Base-by-base conservation (phyloP, 1,140 invertebrate species). In the Ganaspis sp. region DNA sequence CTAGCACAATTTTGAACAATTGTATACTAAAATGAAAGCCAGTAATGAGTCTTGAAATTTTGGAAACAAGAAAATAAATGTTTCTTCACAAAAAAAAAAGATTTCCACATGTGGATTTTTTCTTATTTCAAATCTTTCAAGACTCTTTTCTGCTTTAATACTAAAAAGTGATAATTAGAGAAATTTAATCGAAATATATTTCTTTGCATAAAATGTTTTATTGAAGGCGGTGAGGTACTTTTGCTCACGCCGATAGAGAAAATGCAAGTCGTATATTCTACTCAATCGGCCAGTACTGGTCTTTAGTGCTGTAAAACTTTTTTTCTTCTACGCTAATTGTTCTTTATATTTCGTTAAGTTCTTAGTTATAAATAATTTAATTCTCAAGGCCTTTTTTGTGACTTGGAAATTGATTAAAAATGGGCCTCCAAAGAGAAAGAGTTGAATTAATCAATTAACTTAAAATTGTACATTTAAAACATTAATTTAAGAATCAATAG, bases 241-340 rank as follows among this genome's bases (percentile, higher is more conserved):
- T 49, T 49, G 45, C 45, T 49, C 45, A 17, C 17, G 45, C 15
- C 45, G 45, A 49, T 49, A 49, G 45, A n/a, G 15, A 64, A 64
- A 34, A 12, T 29, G 23, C 11, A 64, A 26, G 53, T 54, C 58
- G 23, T 64, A n/a, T 11, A 29, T 64, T 64, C 58, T 29, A 64
- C 58, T 64, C 58, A 64, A 64, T 64, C 21, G 58, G 23, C 21
- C 54, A 58, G 9, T 58, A 58, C 54, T 54, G 54, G 26, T 64
- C 58, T 29, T 64, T 64, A 29, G 58, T 64, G 58, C 58, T 64
- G 58, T 64, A 64, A 64, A 26, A 64, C 15, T n/a, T 64, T 34
- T 34, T 29, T 21, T 34, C 23, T 26, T 29, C 23, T 29, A n/a
- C 58, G 21, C 23, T 64, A 64, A 64, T 64, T 64, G 58, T 64